A percentile compares a stretch with the other conserved stretches of the same genome.
phyloP scores from a whole-genome alignment of 2,113 vertebrate species.

The Ariopsis seemanni region DNA sequence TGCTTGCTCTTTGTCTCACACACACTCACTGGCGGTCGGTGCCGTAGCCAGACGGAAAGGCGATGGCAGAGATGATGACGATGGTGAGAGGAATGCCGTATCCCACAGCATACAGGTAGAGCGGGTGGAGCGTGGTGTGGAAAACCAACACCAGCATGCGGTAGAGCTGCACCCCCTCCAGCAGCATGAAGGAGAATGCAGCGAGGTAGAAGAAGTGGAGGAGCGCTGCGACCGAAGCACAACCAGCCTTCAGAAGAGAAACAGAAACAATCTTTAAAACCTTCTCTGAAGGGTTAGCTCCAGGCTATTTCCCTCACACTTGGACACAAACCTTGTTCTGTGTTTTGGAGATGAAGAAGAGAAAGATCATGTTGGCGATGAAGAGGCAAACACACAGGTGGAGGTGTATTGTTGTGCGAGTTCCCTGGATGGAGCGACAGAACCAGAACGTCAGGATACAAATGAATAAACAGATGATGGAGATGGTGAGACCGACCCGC shows the following conservation, averaged over 20 bases:
- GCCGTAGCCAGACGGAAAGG: constrained; percentile 69
- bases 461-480: constrained; percentile 76
- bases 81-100: constrained; percentile 77
- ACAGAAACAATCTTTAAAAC: background rate
- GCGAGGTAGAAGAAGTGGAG: constrained; percentile 84
- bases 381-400: constrained; percentile 85
- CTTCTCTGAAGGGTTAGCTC: background rate
- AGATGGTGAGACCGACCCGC: constrained; percentile 76
- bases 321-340: constrained; percentile 41
- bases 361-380: constrained; percentile 78
- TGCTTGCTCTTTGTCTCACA: background rate
- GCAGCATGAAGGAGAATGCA: constrained; percentile 85
- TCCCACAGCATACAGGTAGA: constrained; percentile 71
- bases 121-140: constrained; percentile 71
- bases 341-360: constrained; percentile 72
- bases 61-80: constrained; percentile 72
- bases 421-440: constrained; percentile 80
- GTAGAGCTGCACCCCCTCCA: constrained; percentile 87
- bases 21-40: constrained; percentile 70
- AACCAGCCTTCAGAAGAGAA: constrained; percentile 67
- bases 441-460: constrained; percentile 83
- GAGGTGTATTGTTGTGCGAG: constrained; percentile 85
- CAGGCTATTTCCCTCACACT: background rate
- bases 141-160: constrained; percentile 86
- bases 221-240: constrained; percentile 77